These are phyloP conservation scores for Margarornis squamiger DNA, from an alignment of 2,797 vertebrate species.

Conservation along the genomic window DNA sequence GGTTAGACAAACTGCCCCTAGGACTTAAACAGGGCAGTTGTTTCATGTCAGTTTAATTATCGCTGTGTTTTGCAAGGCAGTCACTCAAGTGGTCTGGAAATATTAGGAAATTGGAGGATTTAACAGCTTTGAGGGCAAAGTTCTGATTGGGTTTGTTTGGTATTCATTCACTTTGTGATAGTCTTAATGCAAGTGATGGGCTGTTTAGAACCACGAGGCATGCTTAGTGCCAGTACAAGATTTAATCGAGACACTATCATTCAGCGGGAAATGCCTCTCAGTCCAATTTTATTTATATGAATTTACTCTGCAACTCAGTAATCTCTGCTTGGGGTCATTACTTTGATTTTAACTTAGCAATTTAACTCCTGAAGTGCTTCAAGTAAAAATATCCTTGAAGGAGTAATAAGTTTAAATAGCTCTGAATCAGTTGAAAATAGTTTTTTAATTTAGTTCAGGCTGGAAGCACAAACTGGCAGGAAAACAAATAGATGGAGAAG, in stretches of 20 bases:
- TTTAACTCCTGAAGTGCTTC: conserved; percentile 74
- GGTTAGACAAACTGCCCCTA: conserved; percentile 84
- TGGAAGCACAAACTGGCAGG: conserved; percentile 46
- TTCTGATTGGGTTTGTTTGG: conserved; percentile 69
- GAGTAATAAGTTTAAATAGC: conserved; percentile 73
- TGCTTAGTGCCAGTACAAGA: conserved; percentile 64
- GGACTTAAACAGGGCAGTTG: conserved; percentile 76
- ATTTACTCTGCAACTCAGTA: conserved; percentile 73
- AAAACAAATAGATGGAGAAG: conserved; percentile 31
- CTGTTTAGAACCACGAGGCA: conserved; percentile 60
- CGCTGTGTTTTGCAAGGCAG: conserved; percentile 71
- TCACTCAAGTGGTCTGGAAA: conserved; percentile 68
- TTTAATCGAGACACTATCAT: conserved; percentile 73
- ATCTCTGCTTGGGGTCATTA: conserved; percentile 78
- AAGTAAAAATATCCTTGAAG: conserved; percentile 77
- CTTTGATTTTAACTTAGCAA: conserved; percentile 77
- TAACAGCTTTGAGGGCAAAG: conserved; percentile 60
- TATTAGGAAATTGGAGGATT: conserved; percentile 54
- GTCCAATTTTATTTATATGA: conserved; percentile 74
- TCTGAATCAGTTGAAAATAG: conserved; percentile 68
- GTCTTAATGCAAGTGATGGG: conserved; percentile 64
- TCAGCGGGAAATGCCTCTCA: conserved; percentile 74
- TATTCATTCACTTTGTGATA: conserved; percentile 69
- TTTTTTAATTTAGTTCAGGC: conserved; percentile 73
- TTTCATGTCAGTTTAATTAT: conserved; percentile 80